Conservation (phyloP, 2,888 invertebrate genomes). For the Thecocarcelia acutangulata region DNA sequence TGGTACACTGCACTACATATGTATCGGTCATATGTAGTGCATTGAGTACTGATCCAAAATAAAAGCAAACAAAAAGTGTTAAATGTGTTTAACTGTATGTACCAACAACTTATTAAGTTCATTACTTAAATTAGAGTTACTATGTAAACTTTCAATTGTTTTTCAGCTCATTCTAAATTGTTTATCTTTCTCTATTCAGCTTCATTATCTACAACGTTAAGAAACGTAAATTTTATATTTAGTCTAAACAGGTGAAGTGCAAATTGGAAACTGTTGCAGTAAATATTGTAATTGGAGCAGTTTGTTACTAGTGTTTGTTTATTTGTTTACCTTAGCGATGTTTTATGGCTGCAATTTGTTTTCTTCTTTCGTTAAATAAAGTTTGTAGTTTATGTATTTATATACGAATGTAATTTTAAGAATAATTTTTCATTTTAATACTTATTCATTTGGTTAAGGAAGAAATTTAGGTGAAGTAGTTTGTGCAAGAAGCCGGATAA, state of each 20-base stretch:
- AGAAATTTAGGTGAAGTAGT: background rate
- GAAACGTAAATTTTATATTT: conserved; percentile 9
- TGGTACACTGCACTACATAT: too few species aligned
- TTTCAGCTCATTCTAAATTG: too few species aligned
- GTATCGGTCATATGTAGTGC: too few species aligned
- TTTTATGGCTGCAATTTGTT: conserved; percentile 24
- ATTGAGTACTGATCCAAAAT: too few species aligned
- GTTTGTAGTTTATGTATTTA: conserved; percentile 9
- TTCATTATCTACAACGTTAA: conserved; percentile 7
- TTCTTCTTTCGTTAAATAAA: background rate
- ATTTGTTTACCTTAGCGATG: conserved; percentile 49
- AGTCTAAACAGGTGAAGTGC: conserved; percentile 21
- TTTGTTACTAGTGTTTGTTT: conserved; percentile 55
- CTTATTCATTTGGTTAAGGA: background rate
- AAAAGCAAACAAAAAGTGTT: too few species aligned
- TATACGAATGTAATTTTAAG: conserved; percentile 11
- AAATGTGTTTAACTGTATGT: too few species aligned
- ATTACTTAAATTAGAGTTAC: too few species aligned
- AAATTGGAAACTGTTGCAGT: background rate
- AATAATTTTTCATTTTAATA: conserved; percentile 41
- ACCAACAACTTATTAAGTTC: too few species aligned
- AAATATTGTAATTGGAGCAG: conserved; percentile 62
- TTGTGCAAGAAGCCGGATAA: conserved; percentile 66
- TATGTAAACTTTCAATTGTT: too few species aligned
- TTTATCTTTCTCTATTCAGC: background rate